These are phyloP conservation scores for Laothoe populi DNA, from an alignment of 2,888 invertebrate genomes.

Conservation along the genomic window DNA sequence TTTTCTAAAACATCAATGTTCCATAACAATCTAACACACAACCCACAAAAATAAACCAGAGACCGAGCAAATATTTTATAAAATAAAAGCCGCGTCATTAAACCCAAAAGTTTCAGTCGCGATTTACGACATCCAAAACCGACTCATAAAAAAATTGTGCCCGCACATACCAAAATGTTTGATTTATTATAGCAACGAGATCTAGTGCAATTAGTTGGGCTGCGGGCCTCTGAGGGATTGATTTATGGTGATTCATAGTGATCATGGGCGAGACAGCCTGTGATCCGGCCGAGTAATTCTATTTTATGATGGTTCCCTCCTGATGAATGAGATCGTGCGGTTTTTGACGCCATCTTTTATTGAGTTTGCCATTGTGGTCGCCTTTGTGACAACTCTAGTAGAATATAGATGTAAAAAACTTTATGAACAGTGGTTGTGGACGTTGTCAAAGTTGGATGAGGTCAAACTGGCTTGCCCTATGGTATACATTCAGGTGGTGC, in stretches of 20 bases:
- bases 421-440: conserved; percentile 21
- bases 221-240: conserved; percentile 79
- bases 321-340: conserved; percentile 69
- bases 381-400: conserved; percentile 35
- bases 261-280: conserved; percentile 67
- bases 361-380: conserved; percentile 57
- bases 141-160: conserved; percentile 64
- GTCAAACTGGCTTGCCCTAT: too few species aligned
- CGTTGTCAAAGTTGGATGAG: conserved; percentile 8
- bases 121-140: conserved; percentile 63
- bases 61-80: conserved; percentile 42
- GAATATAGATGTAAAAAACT: conserved; percentile 32
- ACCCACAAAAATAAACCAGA: conserved; percentile 14
- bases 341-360: conserved; percentile 67
- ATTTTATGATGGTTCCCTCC: conserved; percentile 68
- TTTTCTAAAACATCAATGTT: too few species aligned
- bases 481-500: too few species aligned
- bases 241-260: conserved; percentile 80
- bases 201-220: conserved; percentile 75
- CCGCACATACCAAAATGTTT: conserved; percentile 75
- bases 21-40: not conserved
- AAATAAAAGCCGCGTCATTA: conserved; percentile 53
- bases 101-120: conserved; percentile 60
- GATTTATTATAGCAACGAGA: conserved; percentile 68
- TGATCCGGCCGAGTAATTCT: conserved; percentile 71